Evolutionary conservation across 2,113 vertebrate species (phyloP).

Genomic region (Oreochromis aureus): DNA sequence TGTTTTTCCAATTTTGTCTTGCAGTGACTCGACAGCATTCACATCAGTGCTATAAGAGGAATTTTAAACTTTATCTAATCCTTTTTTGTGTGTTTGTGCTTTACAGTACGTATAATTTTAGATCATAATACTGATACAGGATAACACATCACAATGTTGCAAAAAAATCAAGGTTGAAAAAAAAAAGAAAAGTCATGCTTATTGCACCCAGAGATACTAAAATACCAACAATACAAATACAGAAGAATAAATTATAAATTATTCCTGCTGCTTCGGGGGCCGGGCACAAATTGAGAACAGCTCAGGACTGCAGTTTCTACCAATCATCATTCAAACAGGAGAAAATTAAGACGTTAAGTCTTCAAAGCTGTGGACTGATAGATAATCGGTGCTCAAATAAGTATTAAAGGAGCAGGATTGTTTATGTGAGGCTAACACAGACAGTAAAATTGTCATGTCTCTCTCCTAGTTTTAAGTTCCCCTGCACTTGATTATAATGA

Average conservation of each 20-base stretch:
- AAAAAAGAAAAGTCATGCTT: not conserved
- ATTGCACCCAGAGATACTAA: not conserved
- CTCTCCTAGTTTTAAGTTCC: not conserved
- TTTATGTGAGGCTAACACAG: not conserved
- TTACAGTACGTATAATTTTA: not conserved
- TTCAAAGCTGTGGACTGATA: not conserved
- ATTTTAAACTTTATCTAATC: not conserved
- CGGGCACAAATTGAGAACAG: not conserved
- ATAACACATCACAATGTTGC: not conserved
- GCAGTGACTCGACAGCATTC: not conserved
- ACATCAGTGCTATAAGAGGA: not conserved
- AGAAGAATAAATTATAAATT: not conserved
- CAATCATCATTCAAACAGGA: not conserved
- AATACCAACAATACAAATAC: not conserved
- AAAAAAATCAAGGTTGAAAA: not conserved
- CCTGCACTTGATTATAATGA: not conserved
- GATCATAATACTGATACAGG: not conserved
- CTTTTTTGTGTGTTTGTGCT: not conserved
- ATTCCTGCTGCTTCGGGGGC: rapidly evolving
- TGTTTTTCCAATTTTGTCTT: not conserved
- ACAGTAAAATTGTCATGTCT: not conserved
- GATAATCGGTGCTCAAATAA: not conserved
- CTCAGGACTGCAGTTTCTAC: not conserved
- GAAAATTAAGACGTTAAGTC: not conserved
- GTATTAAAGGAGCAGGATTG: not conserved